Evolutionary conservation across 1,140 invertebrate genomes (phyloP), one percentile per base, ranked within the genome.

Genomic region (Bathynomus jamesi): DNA sequence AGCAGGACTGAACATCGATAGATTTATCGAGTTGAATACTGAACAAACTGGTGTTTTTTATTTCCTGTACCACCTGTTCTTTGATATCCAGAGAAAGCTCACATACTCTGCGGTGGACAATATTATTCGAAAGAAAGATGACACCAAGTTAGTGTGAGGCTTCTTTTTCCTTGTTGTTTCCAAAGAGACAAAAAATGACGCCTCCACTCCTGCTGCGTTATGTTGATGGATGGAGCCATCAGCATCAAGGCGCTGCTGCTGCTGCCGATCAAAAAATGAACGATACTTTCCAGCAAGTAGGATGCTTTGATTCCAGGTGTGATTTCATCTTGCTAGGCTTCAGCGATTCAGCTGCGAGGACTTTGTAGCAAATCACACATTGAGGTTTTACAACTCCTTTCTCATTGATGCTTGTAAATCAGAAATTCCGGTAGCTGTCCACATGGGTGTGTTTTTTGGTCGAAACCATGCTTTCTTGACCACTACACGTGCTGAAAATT

Each of bases 1-100:
- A 71, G 63, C 64, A 71, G 46, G 70, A 67, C 64, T 71, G 65
- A 65, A 67, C 64, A 40, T 71, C 65, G 61, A 53, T 71, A 25
- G 64, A 71, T 46, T 67, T 27, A 2, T 63, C 62, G 62, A 63
- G 62, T 63, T 63, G 25, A 63, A 63, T 63, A 4, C 1, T 2
- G 1, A 63, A 63, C 28, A 63, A 4, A 24, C 4, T 4, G 2
- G 1, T 2, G 21, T 4, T 63, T 4, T 63, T 63, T 24, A 63
- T 63, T 63, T 25, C 62, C 1, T 25, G 61, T 63, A 63, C 25
- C 61, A 63, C 61, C 61, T 63, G 61, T 25, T 63, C 61, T 63
- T 63, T 63, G 62, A 63, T 63, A 27, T 63, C 4, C 21, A 24
- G n/a, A 63, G 62, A 63, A 13, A 63, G 21, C 28, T 63, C 13